Evolutionary conservation across 37 sponge, comb jelly and placozoan genomes (phyloP).

Genomic region (Trichoplax adhaerens): DNA sequence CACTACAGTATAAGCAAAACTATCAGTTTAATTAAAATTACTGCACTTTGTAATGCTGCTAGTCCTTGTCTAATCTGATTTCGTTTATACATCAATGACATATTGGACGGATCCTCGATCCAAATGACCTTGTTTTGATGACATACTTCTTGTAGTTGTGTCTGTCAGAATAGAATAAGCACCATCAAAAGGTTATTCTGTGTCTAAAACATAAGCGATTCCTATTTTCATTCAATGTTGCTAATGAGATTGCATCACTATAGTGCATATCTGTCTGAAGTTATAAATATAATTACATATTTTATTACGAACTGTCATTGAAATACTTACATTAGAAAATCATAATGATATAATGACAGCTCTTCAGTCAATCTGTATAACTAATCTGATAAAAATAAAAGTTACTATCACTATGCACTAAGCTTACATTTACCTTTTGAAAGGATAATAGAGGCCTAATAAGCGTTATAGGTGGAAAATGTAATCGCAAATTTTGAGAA

Average conservation of each 20-base stretch:
- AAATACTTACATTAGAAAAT: background rate
- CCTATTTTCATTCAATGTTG: too few species aligned
- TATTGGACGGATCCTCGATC: conserved; percentile 48
- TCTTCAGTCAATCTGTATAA: background rate
- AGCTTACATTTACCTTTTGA: conserved; percentile 7
- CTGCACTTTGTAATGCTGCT: background rate
- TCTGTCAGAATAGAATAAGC: background rate
- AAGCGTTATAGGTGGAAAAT: conserved; percentile 10
- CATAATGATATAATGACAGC: background rate
- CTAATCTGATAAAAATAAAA: too few species aligned
- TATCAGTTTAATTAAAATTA: too few species aligned
- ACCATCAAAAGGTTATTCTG: too few species aligned
- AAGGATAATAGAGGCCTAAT: conserved; percentile 32
- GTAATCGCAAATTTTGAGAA: background rate
- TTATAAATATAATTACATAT: too few species aligned
- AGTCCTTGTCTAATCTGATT: conserved; percentile 23
- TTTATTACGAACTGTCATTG: too few species aligned
- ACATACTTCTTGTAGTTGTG: conserved; percentile 19
- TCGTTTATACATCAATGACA: conserved; percentile 1
- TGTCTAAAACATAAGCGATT: too few species aligned
- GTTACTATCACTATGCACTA: too few species aligned
- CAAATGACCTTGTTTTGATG: conserved; percentile 20
- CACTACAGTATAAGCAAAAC: too few species aligned
- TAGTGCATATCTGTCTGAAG: too few species aligned
- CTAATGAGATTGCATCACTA: too few species aligned